These are phyloP conservation scores for Drosophila fulvimacula DNA, from an alignment of 2,888 invertebrate species.

Conservation along the genomic window DNA sequence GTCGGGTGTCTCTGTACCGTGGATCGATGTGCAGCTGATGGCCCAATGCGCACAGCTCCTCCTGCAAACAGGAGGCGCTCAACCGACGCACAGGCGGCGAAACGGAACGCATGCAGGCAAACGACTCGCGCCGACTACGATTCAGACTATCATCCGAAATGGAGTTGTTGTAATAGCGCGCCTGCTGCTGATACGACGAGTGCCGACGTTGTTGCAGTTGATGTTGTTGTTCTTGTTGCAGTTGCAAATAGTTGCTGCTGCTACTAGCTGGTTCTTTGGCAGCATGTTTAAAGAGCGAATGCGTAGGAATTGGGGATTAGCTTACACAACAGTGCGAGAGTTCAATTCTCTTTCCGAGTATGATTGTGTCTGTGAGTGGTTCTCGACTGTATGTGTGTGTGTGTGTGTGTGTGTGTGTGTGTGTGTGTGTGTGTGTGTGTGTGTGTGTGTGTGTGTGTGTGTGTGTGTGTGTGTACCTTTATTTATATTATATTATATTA, in stretches of 20 bases:
- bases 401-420: slow-evolving; percentile 3
- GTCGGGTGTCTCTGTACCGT: slow-evolving; percentile 84
- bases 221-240: slow-evolving; percentile 36
- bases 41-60: slow-evolving; percentile 82
- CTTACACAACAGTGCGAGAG: slow-evolving; percentile 53
- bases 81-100: slow-evolving; percentile 79
- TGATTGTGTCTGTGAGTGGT: slow-evolving; percentile 29
- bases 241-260: slow-evolving; percentile 51
- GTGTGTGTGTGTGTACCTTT: slow-evolving; percentile 19
- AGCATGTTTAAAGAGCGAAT: slow-evolving; percentile 73
- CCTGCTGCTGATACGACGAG: slow-evolving; percentile 69
- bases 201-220: slow-evolving; percentile 74
- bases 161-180: slow-evolving; percentile 76
- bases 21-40: slow-evolving; percentile 84
- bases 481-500: slow-evolving; percentile 32
- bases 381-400: neutral
- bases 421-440: slow-evolving; percentile 26
- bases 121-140: slow-evolving; percentile 79
- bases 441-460: neutral
- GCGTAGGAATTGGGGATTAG: slow-evolving; percentile 51
- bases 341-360: slow-evolving; percentile 14
- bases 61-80: slow-evolving; percentile 83
- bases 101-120: slow-evolving; percentile 69
- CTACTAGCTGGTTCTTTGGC: slow-evolving; percentile 50
- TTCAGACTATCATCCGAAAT: slow-evolving; percentile 84